These are phyloP conservation scores for Pogoniulus pusillus DNA, from an alignment of 2,797 vertebrate species.

Conservation along the genomic window DNA sequence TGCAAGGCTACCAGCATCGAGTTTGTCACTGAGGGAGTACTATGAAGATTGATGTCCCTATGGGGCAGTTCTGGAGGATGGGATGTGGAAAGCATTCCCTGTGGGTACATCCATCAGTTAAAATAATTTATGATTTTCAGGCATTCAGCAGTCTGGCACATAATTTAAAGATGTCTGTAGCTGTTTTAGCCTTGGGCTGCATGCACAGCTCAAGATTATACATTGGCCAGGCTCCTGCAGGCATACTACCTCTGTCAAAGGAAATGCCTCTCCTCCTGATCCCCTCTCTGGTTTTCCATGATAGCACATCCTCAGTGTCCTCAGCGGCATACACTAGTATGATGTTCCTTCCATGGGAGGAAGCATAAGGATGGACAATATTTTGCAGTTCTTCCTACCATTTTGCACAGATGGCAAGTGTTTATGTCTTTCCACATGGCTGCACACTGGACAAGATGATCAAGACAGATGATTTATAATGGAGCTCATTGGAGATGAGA, in stretches of 20 bases:
- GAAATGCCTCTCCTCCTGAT: neutral
- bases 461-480: conserved; percentile 57
- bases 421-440: conserved; percentile 42
- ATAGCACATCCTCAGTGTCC: neutral
- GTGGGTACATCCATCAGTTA: neutral
- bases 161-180: conserved; percentile 1
- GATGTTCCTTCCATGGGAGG: neutral
- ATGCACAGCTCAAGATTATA: neutral
- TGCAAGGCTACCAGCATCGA: neutral
- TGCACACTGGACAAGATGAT: conserved; percentile 48
- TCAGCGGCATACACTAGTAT: neutral
- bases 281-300: neutral
- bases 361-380: neutral
- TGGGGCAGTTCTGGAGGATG: neutral
- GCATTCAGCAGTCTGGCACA: neutral
- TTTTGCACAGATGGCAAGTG: conserved; percentile 61
- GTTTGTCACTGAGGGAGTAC: neutral
- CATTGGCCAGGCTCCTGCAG: neutral
- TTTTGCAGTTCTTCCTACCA: conserved; percentile 24
- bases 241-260: neutral
- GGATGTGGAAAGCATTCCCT: neutral
- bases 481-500: conserved; percentile 17
- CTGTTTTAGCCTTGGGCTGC: neutral
- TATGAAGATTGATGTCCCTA: neutral
- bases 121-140: conserved; percentile 7